phyloP scores from a whole-genome alignment of 2,797 vertebrate species.

The Hylomyscus alleni region DNA sequence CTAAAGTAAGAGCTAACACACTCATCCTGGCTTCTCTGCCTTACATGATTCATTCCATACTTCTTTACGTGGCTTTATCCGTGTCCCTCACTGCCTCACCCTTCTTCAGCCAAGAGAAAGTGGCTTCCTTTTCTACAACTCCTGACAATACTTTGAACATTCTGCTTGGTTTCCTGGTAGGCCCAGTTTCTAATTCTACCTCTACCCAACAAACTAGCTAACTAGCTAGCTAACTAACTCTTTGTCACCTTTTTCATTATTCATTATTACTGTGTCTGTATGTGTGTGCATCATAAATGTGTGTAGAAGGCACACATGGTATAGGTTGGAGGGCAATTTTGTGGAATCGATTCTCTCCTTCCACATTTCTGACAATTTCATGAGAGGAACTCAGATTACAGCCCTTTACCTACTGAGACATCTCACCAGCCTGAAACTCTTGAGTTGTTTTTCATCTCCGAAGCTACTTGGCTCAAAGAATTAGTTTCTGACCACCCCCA shows the following conservation, averaged over 20 bases:
- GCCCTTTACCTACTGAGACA: background rate
- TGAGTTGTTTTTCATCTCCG: background rate
- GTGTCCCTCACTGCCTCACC: fast-evolving
- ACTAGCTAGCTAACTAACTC: background rate
- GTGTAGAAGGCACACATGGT: too few relatives aligned
- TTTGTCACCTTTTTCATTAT: background rate
- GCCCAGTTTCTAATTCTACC: background rate
- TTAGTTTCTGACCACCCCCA: background rate
- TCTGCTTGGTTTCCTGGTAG: background rate
- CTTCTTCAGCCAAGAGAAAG: background rate
- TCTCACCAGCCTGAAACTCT: background rate
- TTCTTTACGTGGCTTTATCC: background rate
- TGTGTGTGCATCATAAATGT: background rate
- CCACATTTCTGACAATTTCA: background rate
- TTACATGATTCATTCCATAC: background rate
- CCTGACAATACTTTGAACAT: background rate
- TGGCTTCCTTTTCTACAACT: background rate
- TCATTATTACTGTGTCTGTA: background rate
- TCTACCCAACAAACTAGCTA: background rate
- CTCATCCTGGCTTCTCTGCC: background rate
- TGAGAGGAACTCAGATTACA: background rate
- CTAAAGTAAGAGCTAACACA: background rate
- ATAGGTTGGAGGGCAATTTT: background rate
- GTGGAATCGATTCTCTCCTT: background rate
- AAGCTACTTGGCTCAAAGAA: conserved; percentile 26